Percentiles rank a stretch among this genome's conserved stretches.
phyloP scores from a whole-genome alignment of 2,888 invertebrate genomes.

The Drosophila dives region DNA sequence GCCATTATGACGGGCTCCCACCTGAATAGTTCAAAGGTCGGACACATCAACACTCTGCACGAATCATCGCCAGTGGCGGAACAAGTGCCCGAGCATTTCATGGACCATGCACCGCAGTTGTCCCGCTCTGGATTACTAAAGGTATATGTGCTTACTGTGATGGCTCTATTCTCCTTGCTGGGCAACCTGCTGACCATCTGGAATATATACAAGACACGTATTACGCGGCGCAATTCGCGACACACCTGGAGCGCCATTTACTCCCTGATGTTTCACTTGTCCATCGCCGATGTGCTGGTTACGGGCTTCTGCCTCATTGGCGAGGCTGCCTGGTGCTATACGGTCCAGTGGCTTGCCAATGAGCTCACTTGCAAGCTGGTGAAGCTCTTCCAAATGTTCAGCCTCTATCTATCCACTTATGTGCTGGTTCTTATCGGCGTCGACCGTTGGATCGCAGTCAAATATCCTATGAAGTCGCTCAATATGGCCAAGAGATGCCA shows the following conservation, averaged over 20 bases:
- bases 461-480: constrained; percentile 91
- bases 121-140: constrained; percentile 88
- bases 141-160: constrained; percentile 88
- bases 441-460: constrained; percentile 92
- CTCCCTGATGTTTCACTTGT: constrained; percentile 92
- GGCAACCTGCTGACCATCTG: constrained; percentile 92
- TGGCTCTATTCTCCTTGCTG: constrained; percentile 90
- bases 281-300: constrained; percentile 92
- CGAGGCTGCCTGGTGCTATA: constrained; percentile 92
- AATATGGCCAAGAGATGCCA: constrained; percentile 89
- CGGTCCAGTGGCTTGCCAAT: constrained; percentile 92
- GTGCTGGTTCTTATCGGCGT: constrained; percentile 92
- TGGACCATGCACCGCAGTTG: constrained; percentile 89
- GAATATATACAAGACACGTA: constrained; percentile 89
- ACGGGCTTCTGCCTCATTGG: constrained; percentile 92
- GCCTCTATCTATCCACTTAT: constrained; percentile 93
- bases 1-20: constrained; percentile 52
- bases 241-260: constrained; percentile 90
- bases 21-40: constrained; percentile 47
- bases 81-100: constrained; percentile 65
- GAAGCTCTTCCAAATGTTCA: constrained; percentile 93
- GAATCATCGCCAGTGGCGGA: constrained; percentile 60
- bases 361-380: constrained; percentile 91
- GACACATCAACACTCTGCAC: constrained; percentile 54
- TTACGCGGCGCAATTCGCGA: constrained; percentile 86